Evolutionary conservation across 2,113 vertebrate species (phyloP), one percentile per base, ranked within the genome.

Genomic region (Seriola quinqueradiata): DNA sequence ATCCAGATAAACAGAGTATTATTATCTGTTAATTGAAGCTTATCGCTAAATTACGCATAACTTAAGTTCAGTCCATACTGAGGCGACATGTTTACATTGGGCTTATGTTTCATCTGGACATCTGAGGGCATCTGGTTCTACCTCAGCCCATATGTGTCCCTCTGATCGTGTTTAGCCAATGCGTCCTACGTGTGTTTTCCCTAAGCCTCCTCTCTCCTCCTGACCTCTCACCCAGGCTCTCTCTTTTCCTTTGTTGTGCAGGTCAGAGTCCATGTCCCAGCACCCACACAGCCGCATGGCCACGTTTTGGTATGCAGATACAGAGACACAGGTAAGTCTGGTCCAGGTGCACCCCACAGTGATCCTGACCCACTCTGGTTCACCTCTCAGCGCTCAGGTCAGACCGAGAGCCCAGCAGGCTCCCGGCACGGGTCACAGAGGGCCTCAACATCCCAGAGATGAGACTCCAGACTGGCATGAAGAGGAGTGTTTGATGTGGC

Each of bases 401-500:
- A 95, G 88, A 67, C 75, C 74, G 61, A 52, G 78, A 79, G 86
- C 93, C 79, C 94, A 93, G 93, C 92, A 92, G 90, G 94, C 71
- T 81, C 44, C 93, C 83, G 58, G 83, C 90, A 57, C 87, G 85
- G 93, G 93, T 95, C 94, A 94, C 84, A 59, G 79, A 85, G 92
- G 93, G 90, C 88, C 92, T 84, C 72, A 46, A 72, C 89, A 94
- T 93, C 93, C 91, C 87, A 82, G 91, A 92, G 93, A 95, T 90
- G 93, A 93, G 92, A 91, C 91, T 91, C 80, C 85, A 90, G 88
- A 91, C 92, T 92, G 87, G 92, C 93, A 92, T 84, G 88, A 93
- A 87, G 89, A 88, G 84, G 85, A 92, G 93, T 65, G 93, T 95
- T 96, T 96, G 95, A 96, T 95, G 94, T 95, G 70, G 70, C 50